Base-by-base conservation (phyloP, 2,797 vertebrate species). In the Alfaro cultratus region DNA sequence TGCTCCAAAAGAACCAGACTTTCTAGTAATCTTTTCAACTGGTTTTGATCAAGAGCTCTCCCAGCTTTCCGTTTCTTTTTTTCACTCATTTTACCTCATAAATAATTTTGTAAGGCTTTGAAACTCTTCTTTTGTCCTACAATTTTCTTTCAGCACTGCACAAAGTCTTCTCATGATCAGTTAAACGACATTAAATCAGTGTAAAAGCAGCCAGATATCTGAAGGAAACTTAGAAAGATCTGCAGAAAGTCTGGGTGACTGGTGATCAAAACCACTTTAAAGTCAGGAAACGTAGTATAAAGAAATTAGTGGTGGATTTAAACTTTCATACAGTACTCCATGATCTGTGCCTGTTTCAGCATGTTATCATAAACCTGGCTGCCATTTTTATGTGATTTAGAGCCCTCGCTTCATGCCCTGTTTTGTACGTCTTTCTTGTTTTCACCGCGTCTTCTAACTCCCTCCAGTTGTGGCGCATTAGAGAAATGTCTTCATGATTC, bases 401-500 rank as follows among this genome's bases (percentile, higher is more conserved):
- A 85, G 72, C 68, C 74, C 57, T 85, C 72, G 43, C 80, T 86
- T 89, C 85, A 85, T 49, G 75, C 79, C 41, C 60, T 82, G 76
- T 88, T 88, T 84, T 60, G 31, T 67, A 60, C 47, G 21, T 49
- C 46, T 67, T 2, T 34, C 64, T 62, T 57, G 1, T 45, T 74
- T 73, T 68, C 74, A 60, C 86, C 60, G 45, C 64, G 39, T 36
- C 82, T 53, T 90, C 73, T 80, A 84, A 90, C 89, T 84, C 83
- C 79, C 84, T 83, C 83, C 87, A 84, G 81, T 91, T 90, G 87
- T 85, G 89, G 84, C 83, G 78, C 83, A 85, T 91, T 90, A 84
- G 76, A 84, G 75, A 88, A 89, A 89, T 91, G 81, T 88, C 85
- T 77, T 90, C 82, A 70, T 51, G 75, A 93, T 91, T 85, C 74